phyloP scores from a whole-genome alignment of 2,113 vertebrate genomes.

The Heliornis fulica region DNA sequence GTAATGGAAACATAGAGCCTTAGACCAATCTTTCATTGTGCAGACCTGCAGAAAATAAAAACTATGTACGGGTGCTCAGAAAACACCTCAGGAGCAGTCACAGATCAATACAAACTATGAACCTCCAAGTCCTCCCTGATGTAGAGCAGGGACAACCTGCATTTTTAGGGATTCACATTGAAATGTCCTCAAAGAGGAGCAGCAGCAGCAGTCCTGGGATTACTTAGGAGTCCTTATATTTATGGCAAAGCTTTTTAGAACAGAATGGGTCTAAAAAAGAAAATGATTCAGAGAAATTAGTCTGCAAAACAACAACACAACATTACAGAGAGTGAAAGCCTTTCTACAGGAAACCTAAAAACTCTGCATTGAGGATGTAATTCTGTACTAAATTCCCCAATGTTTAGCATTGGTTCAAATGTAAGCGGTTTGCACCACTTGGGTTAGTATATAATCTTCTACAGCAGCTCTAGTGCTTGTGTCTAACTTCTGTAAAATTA shows the following conservation, averaged over 20 bases:
- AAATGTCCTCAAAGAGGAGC: background rate
- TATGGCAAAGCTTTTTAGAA: background rate
- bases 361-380: background rate
- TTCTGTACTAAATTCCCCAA: background rate
- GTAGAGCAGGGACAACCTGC: background rate
- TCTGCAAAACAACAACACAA: background rate
- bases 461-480: rapidly evolving
- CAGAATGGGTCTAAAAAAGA: background rate
- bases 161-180: background rate
- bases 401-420: background rate
- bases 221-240: background rate
- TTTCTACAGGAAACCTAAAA: background rate
- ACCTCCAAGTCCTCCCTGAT: background rate
- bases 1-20: background rate
- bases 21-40: background rate
- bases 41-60: background rate
- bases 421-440: background rate
- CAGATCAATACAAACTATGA: background rate
- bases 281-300: background rate
- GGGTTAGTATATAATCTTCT: background rate
- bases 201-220: background rate
- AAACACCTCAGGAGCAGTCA: background rate
- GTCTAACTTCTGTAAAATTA: background rate
- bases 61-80: background rate
- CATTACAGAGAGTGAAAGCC: background rate